Conservation (phyloP, 2,797 vertebrate genomes). For the Anguilla megastoma region DNA sequence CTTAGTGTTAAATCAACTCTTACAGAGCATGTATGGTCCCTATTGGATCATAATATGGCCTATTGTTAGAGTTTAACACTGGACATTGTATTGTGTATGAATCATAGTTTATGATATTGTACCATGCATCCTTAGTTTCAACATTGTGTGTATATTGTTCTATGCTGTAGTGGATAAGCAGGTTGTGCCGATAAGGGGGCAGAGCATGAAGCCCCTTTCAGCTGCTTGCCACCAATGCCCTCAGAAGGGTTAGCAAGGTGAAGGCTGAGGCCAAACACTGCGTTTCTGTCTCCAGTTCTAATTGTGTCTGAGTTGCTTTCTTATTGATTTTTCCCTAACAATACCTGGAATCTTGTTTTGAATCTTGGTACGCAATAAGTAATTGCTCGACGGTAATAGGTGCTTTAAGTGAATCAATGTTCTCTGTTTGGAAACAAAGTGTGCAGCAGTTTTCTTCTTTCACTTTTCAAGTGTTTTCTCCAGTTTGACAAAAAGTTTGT, state of each 20-base stretch:
- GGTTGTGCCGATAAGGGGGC: background rate
- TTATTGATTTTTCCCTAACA: slow-evolving; percentile 25
- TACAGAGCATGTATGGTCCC: too few species aligned
- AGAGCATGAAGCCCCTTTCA: background rate
- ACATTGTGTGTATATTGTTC: background rate
- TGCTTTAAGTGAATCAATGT: slow-evolving; percentile 23
- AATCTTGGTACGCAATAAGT: slow-evolving; percentile 1
- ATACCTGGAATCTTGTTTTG: slow-evolving; percentile 27
- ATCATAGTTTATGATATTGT: background rate
- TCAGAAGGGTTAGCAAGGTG: slow-evolving; percentile 10
- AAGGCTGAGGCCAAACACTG: background rate
- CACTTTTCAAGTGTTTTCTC: slow-evolving; percentile 13
- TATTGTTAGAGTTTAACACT: too few species aligned
- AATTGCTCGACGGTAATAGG: slow-evolving; percentile 25
- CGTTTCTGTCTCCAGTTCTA: background rate
- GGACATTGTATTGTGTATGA: background rate
- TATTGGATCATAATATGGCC: too few species aligned
- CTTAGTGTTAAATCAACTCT: too few species aligned
- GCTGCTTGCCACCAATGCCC: background rate
- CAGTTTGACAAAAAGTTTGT: background rate
- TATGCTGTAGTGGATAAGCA: background rate
- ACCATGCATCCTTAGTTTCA: background rate
- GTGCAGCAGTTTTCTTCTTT: background rate
- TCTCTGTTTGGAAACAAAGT: slow-evolving; percentile 22
- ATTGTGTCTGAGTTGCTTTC: slow-evolving; percentile 1